Evolutionary conservation across 2,888 invertebrate genomes (phyloP).

Genomic region (Galerucella nymphaeae): DNA sequence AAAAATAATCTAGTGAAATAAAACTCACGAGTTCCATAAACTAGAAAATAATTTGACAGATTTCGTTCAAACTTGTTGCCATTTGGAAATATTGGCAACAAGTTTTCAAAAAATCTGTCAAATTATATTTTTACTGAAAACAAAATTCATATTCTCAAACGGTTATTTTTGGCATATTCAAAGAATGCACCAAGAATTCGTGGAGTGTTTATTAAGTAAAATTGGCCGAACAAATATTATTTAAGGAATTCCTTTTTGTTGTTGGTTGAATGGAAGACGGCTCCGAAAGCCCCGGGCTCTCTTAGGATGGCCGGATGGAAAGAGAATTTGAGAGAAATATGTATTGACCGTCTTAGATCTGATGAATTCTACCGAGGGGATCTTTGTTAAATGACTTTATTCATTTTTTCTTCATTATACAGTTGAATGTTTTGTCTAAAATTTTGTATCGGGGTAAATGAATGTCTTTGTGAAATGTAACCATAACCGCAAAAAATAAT

Average conservation of each 20-base stretch:
- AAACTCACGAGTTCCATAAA: no score
- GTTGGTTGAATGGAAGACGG: slow-evolving; percentile 10
- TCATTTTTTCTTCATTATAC: not conserved
- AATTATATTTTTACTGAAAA: no score
- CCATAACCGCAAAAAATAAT: no score
- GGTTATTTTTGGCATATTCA: slow-evolving; percentile 21
- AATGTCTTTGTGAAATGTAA: no score
- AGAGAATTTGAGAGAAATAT: slow-evolving; percentile 30
- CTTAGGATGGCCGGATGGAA: slow-evolving; percentile 10
- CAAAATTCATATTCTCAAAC: not conserved
- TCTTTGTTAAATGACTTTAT: slow-evolving; percentile 7
- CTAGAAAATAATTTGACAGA: no score
- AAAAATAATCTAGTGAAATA: no score
- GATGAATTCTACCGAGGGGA: slow-evolving; percentile 16
- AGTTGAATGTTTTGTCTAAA: no score
- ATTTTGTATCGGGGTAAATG: no score
- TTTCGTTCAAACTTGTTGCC: no score
- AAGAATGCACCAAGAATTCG: slow-evolving; percentile 37
- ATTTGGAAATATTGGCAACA: no score
- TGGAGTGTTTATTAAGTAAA: slow-evolving; percentile 32
- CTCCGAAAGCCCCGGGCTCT: slow-evolving; percentile 3
- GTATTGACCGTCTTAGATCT: slow-evolving; percentile 24
- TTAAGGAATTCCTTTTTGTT: slow-evolving; percentile 35
- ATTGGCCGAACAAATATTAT: slow-evolving; percentile 40
- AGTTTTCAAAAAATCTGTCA: no score